These are phyloP conservation scores for Pyrgilauda ruficollis DNA, from an alignment of 2,113 vertebrate species.

Conservation along the genomic window DNA sequence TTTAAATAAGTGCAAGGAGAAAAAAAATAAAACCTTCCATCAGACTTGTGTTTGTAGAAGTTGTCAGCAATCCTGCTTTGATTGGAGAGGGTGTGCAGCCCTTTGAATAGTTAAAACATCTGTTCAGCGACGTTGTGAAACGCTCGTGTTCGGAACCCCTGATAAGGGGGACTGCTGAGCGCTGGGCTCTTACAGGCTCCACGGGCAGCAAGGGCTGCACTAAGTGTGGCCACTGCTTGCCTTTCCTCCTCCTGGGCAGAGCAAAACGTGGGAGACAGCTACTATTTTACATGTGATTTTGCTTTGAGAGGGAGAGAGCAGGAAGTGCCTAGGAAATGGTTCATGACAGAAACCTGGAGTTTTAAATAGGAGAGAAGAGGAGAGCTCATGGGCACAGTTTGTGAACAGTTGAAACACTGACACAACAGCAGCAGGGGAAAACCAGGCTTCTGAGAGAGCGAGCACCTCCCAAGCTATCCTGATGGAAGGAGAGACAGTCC, in stretches of 20 bases:
- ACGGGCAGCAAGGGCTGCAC: slow-evolving; percentile 54
- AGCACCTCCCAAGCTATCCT: not conserved
- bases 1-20: not conserved
- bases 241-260: slow-evolving; percentile 62
- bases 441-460: not conserved
- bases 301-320: slow-evolving; percentile 49
- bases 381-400: slow-evolving; percentile 57
- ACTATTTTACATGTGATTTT: slow-evolving; percentile 38
- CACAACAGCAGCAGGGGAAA: slow-evolving; percentile 38
- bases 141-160: slow-evolving; percentile 57
- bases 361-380: slow-evolving; percentile 49
- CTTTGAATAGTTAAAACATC: slow-evolving; percentile 75
- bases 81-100: slow-evolving; percentile 54
- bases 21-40: not conserved
- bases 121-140: slow-evolving; percentile 71
- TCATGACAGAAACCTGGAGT: slow-evolving; percentile 44
- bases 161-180: slow-evolving; percentile 70
- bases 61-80: slow-evolving; percentile 60
- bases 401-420: slow-evolving; percentile 39
- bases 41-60: slow-evolving; percentile 9
- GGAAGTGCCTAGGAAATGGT: slow-evolving; percentile 52
- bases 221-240: slow-evolving; percentile 54
- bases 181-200: slow-evolving; percentile 32
- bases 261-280: slow-evolving; percentile 49
- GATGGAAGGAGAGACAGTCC: slow-evolving; percentile 76